These are phyloP conservation scores for Tapirus terrestris DNA, from an alignment of 2,113 vertebrate genomes.

Conservation along the genomic window DNA sequence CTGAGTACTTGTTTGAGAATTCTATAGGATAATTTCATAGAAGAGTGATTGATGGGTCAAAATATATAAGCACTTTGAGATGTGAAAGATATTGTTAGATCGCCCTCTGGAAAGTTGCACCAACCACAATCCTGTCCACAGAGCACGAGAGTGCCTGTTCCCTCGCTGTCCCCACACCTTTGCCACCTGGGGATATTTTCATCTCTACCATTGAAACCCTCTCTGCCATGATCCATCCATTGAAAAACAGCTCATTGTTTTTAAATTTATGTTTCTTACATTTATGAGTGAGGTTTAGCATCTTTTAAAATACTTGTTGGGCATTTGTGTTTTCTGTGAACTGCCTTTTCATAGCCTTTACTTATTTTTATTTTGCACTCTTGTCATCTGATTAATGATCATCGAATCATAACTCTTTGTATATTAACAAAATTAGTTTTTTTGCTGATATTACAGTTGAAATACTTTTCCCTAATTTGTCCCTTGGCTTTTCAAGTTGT, in stretches of 20 bases:
- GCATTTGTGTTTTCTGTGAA: neutral
- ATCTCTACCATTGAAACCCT: neutral
- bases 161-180: neutral
- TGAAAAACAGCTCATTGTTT: neutral
- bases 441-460: neutral
- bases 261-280: neutral
- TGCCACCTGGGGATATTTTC: neutral
- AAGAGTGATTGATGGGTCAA: neutral
- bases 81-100: neutral
- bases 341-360: neutral
- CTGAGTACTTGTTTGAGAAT: neutral
- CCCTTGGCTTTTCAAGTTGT: slow-evolving; percentile 17
- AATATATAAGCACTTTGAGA: neutral
- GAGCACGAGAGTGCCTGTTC: neutral
- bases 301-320: neutral
- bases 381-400: neutral
- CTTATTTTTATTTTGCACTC: slow-evolving; percentile 3
- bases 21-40: neutral
- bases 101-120: neutral
- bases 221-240: neutral
- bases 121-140: neutral
- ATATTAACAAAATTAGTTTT: neutral
- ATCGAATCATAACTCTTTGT: neutral
- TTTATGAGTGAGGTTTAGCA: neutral
- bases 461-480: slow-evolving; percentile 12